phyloP scores from a whole-genome alignment of 2,888 invertebrate genomes.

The Xylophagus ater region DNA sequence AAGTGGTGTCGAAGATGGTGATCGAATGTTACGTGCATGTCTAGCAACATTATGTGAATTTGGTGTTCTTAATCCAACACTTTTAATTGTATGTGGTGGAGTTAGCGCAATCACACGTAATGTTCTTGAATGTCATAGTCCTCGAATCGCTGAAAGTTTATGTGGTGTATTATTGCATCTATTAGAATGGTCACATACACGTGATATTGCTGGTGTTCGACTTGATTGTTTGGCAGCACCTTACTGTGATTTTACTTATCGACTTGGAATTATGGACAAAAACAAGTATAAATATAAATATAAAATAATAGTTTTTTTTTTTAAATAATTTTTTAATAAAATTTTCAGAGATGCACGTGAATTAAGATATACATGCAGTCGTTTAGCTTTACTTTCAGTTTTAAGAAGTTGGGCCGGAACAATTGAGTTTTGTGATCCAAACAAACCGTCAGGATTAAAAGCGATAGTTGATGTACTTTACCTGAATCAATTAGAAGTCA shows the following conservation, averaged over 20 bases:
- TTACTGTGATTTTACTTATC: conserved; percentile 82
- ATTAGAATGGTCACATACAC: conserved; percentile 71
- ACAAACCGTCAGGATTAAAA: conserved; percentile 59
- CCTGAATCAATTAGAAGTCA: conserved; percentile 77
- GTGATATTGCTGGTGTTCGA: conserved; percentile 64
- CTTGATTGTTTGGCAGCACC: conserved; percentile 83
- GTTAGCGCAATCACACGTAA: conserved; percentile 73
- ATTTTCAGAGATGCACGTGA: conserved; percentile 58
- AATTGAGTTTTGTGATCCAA: conserved; percentile 74
- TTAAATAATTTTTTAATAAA: conserved; percentile 1
- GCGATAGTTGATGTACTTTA: conserved; percentile 72
- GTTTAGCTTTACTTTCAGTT: conserved; percentile 70
- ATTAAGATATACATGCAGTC: conserved; percentile 72
- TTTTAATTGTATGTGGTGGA: conserved; percentile 72
- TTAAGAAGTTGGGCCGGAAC: conserved; percentile 88
- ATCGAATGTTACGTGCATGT: conserved; percentile 72
- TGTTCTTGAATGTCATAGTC: conserved; percentile 73
- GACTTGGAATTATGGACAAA: conserved; percentile 58
- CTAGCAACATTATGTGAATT: conserved; percentile 83
- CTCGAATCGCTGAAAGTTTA: conserved; percentile 81
- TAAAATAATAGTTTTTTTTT: conserved; percentile 8
- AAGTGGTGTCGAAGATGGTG: conserved; percentile 66
- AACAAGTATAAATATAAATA: conserved; percentile 44
- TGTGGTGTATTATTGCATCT: conserved; percentile 78
- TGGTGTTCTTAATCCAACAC: conserved; percentile 69